Conservation (phyloP, 2,888 invertebrate species). For the Lasioglossum villosulum region DNA sequence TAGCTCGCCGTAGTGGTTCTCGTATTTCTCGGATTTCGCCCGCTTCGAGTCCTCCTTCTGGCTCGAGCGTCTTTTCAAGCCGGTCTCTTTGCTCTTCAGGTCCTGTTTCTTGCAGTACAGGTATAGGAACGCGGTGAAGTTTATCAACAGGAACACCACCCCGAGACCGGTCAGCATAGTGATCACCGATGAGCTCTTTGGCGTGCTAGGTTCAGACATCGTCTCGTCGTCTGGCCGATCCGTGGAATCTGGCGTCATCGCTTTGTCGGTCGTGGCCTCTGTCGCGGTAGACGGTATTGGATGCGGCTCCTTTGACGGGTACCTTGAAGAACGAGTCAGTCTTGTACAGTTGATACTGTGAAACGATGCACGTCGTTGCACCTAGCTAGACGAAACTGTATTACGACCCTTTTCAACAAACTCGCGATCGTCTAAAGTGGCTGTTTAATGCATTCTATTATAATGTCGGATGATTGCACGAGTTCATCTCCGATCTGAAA, state of each 20-base stretch:
- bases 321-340: slow-evolving; percentile 14
- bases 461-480: no score
- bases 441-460: not conserved
- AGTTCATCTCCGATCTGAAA: no score
- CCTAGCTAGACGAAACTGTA: no score
- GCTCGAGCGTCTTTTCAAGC: slow-evolving; percentile 84
- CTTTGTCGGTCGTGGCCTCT: slow-evolving; percentile 30
- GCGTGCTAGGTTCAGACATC: slow-evolving; percentile 52
- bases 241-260: slow-evolving; percentile 27
- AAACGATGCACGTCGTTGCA: not conserved
- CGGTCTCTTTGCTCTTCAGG: slow-evolving; percentile 85
- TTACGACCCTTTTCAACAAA: not conserved
- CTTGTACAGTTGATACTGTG: not conserved
- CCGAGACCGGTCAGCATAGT: slow-evolving; percentile 86
- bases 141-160: slow-evolving; percentile 90
- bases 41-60: slow-evolving; percentile 85
- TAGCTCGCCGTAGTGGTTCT: slow-evolving; percentile 85
- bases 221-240: slow-evolving; percentile 34
- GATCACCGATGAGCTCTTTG: slow-evolving; percentile 80
- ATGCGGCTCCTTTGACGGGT: not conserved
- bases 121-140: slow-evolving; percentile 89
- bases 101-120: slow-evolving; percentile 89
- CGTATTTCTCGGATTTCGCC: slow-evolving; percentile 81
- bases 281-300: slow-evolving; percentile 20
- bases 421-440: not conserved